Conservation (phyloP, 2,888 invertebrate species). For the Ormyrus rosae region DNA sequence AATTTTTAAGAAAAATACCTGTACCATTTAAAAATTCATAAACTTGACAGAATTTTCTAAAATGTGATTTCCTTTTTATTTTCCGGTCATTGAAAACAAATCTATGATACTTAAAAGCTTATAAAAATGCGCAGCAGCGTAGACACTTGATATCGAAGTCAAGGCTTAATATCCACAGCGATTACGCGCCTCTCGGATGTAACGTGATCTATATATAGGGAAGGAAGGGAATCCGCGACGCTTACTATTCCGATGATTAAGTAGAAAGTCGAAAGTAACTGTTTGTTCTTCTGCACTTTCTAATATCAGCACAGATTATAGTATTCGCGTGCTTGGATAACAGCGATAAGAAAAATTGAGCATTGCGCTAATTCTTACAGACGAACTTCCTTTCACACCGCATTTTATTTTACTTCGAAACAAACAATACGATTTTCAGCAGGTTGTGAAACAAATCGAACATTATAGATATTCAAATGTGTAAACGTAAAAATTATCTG, state of each 20-base stretch:
- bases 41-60: too few species aligned
- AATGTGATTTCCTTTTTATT: too few species aligned
- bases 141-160: conserved; percentile 41
- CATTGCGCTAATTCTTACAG: neutral
- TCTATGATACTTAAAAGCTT: neutral
- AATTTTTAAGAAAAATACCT: too few species aligned
- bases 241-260: conserved; percentile 21
- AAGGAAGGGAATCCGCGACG: conserved; percentile 25
- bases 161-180: conserved; percentile 40
- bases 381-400: too few species aligned
- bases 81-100: too few species aligned
- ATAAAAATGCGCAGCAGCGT: neutral
- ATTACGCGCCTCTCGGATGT: conserved; percentile 38
- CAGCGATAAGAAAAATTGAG: neutral
- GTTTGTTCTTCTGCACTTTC: conserved; percentile 17
- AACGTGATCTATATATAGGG: conserved; percentile 42
- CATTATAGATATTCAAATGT: too few species aligned
- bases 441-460: too few species aligned
- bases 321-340: neutral
- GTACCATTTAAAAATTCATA: too few species aligned
- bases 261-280: conserved; percentile 47
- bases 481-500: too few species aligned
- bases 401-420: too few species aligned
- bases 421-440: too few species aligned
- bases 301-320: neutral